A percentile compares a stretch with the other conserved stretches of the same genome.
phyloP scores from a whole-genome alignment of 1,140 invertebrate species.

The Euborellia annulipes region DNA sequence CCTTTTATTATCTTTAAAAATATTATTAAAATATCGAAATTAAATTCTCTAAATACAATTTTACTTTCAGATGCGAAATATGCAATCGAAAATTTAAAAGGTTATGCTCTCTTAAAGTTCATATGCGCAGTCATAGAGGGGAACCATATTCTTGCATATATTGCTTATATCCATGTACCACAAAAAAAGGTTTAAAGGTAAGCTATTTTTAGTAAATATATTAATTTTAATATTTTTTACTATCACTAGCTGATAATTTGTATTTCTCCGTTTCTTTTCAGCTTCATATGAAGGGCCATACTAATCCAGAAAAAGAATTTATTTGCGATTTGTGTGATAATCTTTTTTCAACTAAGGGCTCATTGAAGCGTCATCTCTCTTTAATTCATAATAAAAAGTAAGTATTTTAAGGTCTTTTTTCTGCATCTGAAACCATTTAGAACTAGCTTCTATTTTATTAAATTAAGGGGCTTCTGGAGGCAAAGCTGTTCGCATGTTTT shows the following conservation, averaged over 20 bases:
- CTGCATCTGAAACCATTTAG: too few species aligned
- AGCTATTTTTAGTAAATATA: constrained; percentile 2
- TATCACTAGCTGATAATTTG: constrained; percentile 3
- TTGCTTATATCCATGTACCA: constrained; percentile 31
- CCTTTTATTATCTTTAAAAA: background rate
- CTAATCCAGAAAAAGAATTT: constrained; percentile 21
- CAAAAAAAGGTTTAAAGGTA: constrained; percentile 26
- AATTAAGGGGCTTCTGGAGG: too few species aligned
- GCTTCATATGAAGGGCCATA: constrained; percentile 40
- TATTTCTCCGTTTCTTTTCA: constrained; percentile 22
- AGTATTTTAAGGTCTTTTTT: too few species aligned
- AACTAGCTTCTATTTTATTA: too few species aligned
- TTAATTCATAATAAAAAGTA: constrained; percentile 29
- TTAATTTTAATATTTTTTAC: constrained; percentile 1
- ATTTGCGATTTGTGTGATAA: constrained; percentile 23
- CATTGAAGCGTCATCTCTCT: constrained; percentile 36
- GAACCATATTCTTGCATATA: constrained; percentile 31
- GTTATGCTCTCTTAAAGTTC: constrained; percentile 34
- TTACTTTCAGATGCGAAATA: constrained; percentile 24
- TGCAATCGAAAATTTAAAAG: constrained; percentile 33
- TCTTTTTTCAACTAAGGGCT: constrained; percentile 36
- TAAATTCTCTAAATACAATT: constrained; percentile 13
- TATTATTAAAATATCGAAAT: background rate
- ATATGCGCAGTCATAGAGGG: constrained; percentile 30
- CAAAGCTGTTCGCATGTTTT: too few species aligned